These are phyloP conservation scores for Rhizomys pruinosus DNA, from an alignment of 2,113 vertebrate species.

Conservation along the genomic window DNA sequence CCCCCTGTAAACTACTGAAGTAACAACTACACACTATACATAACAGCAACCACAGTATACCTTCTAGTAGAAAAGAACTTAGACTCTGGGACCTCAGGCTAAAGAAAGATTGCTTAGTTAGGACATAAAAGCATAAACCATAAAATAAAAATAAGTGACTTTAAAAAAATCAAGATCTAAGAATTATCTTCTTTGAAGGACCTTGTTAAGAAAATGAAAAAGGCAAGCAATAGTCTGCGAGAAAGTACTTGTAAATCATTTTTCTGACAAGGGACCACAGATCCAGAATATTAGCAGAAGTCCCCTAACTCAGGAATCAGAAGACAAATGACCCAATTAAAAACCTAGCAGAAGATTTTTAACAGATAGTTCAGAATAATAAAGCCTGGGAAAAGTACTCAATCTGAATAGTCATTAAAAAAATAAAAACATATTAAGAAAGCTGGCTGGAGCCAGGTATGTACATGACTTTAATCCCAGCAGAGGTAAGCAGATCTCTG, in stretches of 20 bases:
- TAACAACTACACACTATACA: background rate
- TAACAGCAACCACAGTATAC: background rate
- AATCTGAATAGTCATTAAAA: background rate
- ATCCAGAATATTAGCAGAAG: conserved; percentile 24
- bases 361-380: background rate
- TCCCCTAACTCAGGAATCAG: background rate
- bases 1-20: background rate
- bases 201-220: conserved; percentile 52
- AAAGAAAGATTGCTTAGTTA: conserved; percentile 41
- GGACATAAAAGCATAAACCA: background rate
- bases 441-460: no score
- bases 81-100: background rate
- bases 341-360: background rate
- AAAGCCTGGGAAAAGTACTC: background rate
- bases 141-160: no score
- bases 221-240: background rate
- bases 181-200: conserved; percentile 2
- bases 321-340: conserved; percentile 30
- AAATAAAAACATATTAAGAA: background rate
- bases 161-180: conserved; percentile 11
- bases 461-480: background rate
- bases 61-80: background rate
- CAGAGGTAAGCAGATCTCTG: background rate
- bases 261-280: background rate
- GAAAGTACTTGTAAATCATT: conserved; percentile 34